Evolutionary conservation across 2,888 invertebrate species (phyloP).

Genomic region (Galeopsomyia nigrocyanea): DNA sequence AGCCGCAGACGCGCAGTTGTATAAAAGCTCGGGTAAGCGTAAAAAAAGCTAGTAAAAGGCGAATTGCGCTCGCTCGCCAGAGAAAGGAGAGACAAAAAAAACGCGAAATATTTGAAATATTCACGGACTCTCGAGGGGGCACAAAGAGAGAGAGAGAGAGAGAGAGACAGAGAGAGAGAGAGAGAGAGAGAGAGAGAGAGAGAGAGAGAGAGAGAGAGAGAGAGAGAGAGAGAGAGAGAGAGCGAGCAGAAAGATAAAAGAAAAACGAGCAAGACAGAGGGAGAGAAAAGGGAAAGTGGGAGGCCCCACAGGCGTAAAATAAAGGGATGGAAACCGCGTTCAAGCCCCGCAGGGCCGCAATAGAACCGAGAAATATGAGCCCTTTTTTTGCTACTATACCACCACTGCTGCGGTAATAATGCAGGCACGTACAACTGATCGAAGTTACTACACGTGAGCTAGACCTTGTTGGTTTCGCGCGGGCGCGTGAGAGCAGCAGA

Average conservation of each 20-base stretch:
- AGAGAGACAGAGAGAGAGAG: neutral
- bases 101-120: slow-evolving; percentile 44
- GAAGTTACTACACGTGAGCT: slow-evolving; percentile 6
- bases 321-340: slow-evolving; percentile 36
- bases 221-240: slow-evolving; percentile 16
- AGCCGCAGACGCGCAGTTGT: neutral
- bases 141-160: neutral
- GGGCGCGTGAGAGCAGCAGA: slow-evolving; percentile 26
- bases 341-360: slow-evolving; percentile 35
- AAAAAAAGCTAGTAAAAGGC: slow-evolving; percentile 13
- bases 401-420: slow-evolving; percentile 49
- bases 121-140: slow-evolving; percentile 8
- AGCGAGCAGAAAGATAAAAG: slow-evolving; percentile 5
- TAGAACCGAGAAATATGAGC: slow-evolving; percentile 51
- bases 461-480: slow-evolving; percentile 11
- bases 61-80: slow-evolving; percentile 12
- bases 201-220: neutral
- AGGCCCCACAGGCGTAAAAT: slow-evolving; percentile 31
- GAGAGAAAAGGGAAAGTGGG: slow-evolving; percentile 22
- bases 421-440: slow-evolving; percentile 33
- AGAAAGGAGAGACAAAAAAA: neutral
- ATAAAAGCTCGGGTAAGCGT: slow-evolving; percentile 16
- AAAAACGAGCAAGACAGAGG: neutral
- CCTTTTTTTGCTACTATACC: no score
- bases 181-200: slow-evolving; percentile 19